Conservation (phyloP, 2,888 invertebrate genomes). For the Augiades crinisus region DNA sequence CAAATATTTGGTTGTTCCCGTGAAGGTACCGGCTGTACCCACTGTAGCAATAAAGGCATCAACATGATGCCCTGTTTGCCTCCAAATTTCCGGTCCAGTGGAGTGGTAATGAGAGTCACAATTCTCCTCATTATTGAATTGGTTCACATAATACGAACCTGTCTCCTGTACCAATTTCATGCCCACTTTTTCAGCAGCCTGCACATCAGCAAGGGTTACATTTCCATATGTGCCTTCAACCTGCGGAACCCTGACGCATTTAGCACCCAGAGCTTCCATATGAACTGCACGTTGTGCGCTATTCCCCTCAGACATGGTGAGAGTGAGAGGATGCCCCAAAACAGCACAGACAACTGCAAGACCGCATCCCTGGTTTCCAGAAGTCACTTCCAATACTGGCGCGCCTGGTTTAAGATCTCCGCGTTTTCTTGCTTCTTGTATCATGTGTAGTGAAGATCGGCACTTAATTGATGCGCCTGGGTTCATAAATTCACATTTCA, state of each 20-base stretch:
- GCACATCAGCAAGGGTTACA: conserved; percentile 64
- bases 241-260: conserved; percentile 64
- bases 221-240: conserved; percentile 71
- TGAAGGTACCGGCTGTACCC: conserved; percentile 68
- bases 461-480: conserved; percentile 71
- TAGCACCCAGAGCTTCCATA: conserved; percentile 73
- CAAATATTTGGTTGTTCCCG: too few species aligned
- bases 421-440: conserved; percentile 49
- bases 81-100: conserved; percentile 74
- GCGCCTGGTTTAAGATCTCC: conserved; percentile 59
- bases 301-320: conserved; percentile 71
- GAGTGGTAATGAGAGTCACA: conserved; percentile 59
- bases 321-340: conserved; percentile 61
- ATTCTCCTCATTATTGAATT: conserved; percentile 62
- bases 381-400: conserved; percentile 66
- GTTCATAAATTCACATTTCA: too few species aligned
- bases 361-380: too few species aligned
- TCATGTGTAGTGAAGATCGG: conserved; percentile 67
- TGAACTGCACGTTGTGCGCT: conserved; percentile 69
- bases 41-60: conserved; percentile 68
- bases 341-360: conserved; percentile 72
- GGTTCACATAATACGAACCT: conserved; percentile 65
- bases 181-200: conserved; percentile 60
- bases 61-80: too few species aligned
- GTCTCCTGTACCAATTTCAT: conserved; percentile 52